These are phyloP conservation scores for Glaucidium brasilianum DNA, from an alignment of 2,113 vertebrate species.

Conservation along the genomic window DNA sequence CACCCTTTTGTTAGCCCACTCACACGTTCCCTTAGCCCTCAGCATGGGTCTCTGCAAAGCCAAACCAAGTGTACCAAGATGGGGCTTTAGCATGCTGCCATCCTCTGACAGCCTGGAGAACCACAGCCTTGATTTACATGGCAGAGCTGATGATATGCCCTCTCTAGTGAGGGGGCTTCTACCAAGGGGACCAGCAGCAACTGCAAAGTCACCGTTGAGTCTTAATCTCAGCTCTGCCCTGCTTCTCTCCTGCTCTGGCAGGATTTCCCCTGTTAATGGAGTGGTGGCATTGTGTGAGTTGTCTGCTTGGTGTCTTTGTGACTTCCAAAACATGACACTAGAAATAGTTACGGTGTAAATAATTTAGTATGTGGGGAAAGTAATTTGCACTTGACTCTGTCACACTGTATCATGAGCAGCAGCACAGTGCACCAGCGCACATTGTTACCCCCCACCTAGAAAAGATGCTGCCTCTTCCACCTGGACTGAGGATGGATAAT, in stretches of 20 bases:
- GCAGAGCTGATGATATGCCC: neutral
- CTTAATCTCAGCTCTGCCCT: neutral
- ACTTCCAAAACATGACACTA: neutral
- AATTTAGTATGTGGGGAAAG: neutral
- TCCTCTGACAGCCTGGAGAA: neutral
- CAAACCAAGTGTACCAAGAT: neutral
- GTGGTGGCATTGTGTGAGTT: rapidly evolving
- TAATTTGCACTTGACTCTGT: rapidly evolving
- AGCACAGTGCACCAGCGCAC: neutral
- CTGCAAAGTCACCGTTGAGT: neutral
- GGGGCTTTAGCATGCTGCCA: neutral
- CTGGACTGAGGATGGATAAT: neutral
- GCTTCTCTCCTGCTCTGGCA: neutral
- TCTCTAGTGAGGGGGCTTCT: neutral
- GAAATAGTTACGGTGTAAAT: neutral
- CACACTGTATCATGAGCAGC: rapidly evolving
- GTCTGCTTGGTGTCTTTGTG: neutral
- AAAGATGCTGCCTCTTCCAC: neutral
- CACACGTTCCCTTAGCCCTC: neutral
- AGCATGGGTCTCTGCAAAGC: neutral
- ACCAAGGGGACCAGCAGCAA: neutral
- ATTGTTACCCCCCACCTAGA: too few relatives aligned
- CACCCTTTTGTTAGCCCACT: neutral
- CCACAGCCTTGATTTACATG: neutral
- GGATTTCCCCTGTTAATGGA: neutral